These are phyloP conservation scores for Alentia gelatinosa DNA, from an alignment of 2,888 invertebrate genomes.

Conservation along the genomic window DNA sequence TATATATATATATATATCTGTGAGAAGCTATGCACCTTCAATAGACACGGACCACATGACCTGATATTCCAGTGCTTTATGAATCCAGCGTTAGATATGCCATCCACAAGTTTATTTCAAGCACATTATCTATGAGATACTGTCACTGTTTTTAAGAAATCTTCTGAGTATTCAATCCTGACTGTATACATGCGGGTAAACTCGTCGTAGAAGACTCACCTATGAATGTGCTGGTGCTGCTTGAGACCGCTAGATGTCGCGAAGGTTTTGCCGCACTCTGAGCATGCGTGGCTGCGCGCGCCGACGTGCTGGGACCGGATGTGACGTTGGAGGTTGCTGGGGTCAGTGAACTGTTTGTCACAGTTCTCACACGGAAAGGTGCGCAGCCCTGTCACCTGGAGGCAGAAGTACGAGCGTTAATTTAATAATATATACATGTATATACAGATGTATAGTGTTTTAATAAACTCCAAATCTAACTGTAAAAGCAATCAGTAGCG, in stretches of 20 bases:
- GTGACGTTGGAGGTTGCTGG: conserved; percentile 97
- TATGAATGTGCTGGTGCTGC: conserved; percentile 99
- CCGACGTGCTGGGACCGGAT: conserved; percentile 97
- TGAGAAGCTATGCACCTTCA: too few species aligned
- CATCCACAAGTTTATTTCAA: too few species aligned
- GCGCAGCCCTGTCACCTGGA: conserved; percentile 43
- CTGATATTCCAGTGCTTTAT: too few species aligned
- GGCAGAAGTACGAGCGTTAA: neutral
- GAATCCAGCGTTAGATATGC: too few species aligned
- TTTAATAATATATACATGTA: neutral
- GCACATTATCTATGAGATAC: too few species aligned
- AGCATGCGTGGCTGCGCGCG: conserved; percentile 94
- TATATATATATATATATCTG: too few species aligned
- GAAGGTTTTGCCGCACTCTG: conserved; percentile 99
- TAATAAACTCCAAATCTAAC: neutral
- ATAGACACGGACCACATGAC: too few species aligned
- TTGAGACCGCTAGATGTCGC: conserved; percentile 98
- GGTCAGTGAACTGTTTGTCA: conserved; percentile 89
- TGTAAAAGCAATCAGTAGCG: neutral
- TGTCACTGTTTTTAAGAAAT: too few species aligned
- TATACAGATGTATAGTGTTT: neutral
- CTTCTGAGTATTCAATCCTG: too few species aligned
- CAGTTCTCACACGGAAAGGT: conserved; percentile 92
- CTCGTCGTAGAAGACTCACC: neutral
- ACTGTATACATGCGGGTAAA: too few species aligned